Evolutionary conservation across 92 coral and sea anemone species (phyloP).

Genomic region (Zoanthus solanderi): DNA sequence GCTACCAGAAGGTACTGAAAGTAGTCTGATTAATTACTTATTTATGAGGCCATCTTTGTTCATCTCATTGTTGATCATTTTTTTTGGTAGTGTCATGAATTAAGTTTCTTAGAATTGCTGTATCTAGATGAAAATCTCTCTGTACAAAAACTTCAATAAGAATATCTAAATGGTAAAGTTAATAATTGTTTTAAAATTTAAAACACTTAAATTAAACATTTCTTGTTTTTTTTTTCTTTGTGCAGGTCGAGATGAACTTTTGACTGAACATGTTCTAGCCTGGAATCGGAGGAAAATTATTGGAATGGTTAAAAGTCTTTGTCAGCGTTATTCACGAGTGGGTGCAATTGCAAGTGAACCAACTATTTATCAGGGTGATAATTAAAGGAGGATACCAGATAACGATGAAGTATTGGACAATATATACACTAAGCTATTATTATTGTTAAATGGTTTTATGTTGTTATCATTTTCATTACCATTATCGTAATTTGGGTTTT

Average conservation of each 20-base stretch:
- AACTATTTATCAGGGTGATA: background rate
- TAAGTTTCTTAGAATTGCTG: background rate
- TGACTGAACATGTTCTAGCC: constrained; percentile 64
- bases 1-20: constrained; percentile 52
- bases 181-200: background rate
- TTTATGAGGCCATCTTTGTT: background rate
- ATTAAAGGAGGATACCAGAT: too few species aligned
- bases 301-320: constrained; percentile 45
- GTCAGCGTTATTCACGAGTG: constrained; percentile 56
- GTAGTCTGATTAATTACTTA: background rate
- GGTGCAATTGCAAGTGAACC: background rate
- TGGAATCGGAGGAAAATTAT: constrained; percentile 65
- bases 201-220: background rate
- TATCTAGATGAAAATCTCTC: background rate
- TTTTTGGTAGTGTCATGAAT: constrained; percentile 5
- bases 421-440: too few species aligned
- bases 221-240: background rate
- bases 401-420: too few species aligned
- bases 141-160: background rate
- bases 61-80: background rate
- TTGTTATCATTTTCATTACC: too few species aligned
- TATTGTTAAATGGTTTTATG: too few species aligned
- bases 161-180: background rate
- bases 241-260: constrained; percentile 63
- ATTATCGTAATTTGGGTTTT: too few species aligned